Base-by-base conservation (phyloP, 2,888 invertebrate genomes). In the Macaria notata region DNA sequence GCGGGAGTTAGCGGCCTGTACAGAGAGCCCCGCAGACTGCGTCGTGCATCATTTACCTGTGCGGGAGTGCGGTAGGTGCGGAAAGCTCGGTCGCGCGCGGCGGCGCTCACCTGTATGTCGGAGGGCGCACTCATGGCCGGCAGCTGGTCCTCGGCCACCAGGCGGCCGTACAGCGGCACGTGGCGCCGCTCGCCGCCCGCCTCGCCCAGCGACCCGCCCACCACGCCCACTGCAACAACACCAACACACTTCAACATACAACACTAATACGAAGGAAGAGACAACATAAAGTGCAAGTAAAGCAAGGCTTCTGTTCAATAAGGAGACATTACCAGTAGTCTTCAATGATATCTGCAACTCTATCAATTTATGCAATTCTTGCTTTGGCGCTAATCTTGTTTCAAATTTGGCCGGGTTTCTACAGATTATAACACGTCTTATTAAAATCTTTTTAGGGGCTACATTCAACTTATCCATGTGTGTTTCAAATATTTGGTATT, bases 141-240 rank as follows among this genome's bases (percentile, higher is more conserved):
- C 79, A 97, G 93, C 86, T 96, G 96, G 82, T 98, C 97, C 92
- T 97, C 97, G 78, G 95, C 95, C 78, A 97, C 97, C 92, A 98
- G 94, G 79, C 97, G 94, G 75, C 97, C 97, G 88, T 97, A 97
- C 74, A 97, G 94, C 71, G 97, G 96, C 78, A 94, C 95, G 86
- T 95, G 95, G 82, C 95, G 93, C 83, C 94, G 92, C 78, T 91
- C 91, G 69, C 88, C 88, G 59, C 84, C 83, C 62, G 86, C 79
- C 72, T 88, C 88, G 62, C 87, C 85, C 78, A 88, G 85, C 71
- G 86, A 85, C 68, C 88, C 91, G 72, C 88, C 89, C 64, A 88
- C 89, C 72, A 81, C 90, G 76, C 89, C 89, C 85, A 90, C 91
- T 90, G 83, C 9, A 84, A 88, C 76, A 81, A 83, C 65, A 46